A percentile compares a stretch with the other conserved stretches of the same genome.
phyloP scores from a whole-genome alignment of 2,113 vertebrate genomes.

The Sturnus vulgaris region DNA sequence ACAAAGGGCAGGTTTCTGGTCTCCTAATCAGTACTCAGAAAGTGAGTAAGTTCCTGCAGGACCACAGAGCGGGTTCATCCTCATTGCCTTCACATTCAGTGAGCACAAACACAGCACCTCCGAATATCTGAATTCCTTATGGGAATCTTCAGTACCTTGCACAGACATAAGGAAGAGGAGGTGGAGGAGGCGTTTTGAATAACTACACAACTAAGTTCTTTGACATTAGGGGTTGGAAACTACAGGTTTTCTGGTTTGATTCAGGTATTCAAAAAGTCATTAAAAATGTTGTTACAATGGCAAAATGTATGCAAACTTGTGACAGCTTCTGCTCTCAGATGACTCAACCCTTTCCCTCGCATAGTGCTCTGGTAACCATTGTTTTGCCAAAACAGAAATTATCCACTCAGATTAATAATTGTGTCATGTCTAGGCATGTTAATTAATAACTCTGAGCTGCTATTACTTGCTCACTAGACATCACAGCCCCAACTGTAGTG shows the following conservation, averaged over 20 bases:
- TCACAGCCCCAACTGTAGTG: not conserved
- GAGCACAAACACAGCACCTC: not conserved
- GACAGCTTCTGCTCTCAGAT: not conserved
- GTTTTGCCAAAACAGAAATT: not conserved
- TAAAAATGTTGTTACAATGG: not conserved
- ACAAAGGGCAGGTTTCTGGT: not conserved
- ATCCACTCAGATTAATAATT: not conserved
- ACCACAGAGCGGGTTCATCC: not conserved
- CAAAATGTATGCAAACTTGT: not conserved
- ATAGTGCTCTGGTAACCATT: not conserved
- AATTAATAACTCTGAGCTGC: not conserved
- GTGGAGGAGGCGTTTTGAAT: rapidly evolving
- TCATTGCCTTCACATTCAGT: not conserved
- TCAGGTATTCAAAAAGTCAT: not conserved
- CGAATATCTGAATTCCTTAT: not conserved
- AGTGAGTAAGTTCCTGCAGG: not conserved
- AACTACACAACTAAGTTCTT: not conserved
- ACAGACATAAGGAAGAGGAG: not conserved
- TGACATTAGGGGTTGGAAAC: not conserved
- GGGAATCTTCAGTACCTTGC: not conserved
- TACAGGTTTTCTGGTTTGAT: not conserved
- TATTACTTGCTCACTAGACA: not conserved
- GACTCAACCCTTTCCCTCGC: not conserved
- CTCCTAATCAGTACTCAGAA: not conserved
- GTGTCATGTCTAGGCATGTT: not conserved